phyloP scores from a whole-genome alignment of 2,888 invertebrate genomes.

The Brenthis hecate region DNA sequence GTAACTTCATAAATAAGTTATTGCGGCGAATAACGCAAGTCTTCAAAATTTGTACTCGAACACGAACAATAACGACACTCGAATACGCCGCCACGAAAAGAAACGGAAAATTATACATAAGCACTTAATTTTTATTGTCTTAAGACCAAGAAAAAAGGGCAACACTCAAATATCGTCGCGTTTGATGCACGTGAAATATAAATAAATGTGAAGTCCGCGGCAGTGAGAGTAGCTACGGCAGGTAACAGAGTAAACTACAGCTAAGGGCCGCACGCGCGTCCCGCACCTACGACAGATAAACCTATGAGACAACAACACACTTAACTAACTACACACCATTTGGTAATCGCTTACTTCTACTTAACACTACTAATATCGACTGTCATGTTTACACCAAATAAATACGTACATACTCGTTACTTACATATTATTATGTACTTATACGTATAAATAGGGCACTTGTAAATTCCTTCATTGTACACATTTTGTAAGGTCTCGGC shows the following conservation, averaged over 20 bases:
- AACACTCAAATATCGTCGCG: no score
- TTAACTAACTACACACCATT: constrained; percentile 1
- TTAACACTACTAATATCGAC: constrained; percentile 3
- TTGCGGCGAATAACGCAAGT: constrained; percentile 13
- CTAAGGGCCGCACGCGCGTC: not conserved
- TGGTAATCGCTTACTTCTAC: constrained; percentile 1
- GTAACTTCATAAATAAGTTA: constrained; percentile 13
- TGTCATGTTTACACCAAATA: not conserved
- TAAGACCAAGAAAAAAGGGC: no score
- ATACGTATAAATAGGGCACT: not conserved
- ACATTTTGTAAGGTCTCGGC: not conserved
- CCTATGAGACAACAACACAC: constrained; percentile 8
- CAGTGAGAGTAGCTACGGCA: not conserved
- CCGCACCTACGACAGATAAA: not conserved
- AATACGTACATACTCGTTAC: not conserved
- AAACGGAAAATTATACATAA: no score
- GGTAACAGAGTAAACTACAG: not conserved
- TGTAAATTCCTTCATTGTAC: constrained; percentile 4
- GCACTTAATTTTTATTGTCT: no score
- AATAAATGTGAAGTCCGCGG: not conserved
- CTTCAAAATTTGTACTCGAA: constrained; percentile 26
- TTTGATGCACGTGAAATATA: not conserved
- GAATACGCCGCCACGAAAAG: no score
- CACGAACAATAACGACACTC: not conserved
- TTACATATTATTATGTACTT: not conserved